Evolutionary conservation across 2,888 invertebrate genomes (phyloP).

Genomic region (Lasioglossum vierecki): DNA sequence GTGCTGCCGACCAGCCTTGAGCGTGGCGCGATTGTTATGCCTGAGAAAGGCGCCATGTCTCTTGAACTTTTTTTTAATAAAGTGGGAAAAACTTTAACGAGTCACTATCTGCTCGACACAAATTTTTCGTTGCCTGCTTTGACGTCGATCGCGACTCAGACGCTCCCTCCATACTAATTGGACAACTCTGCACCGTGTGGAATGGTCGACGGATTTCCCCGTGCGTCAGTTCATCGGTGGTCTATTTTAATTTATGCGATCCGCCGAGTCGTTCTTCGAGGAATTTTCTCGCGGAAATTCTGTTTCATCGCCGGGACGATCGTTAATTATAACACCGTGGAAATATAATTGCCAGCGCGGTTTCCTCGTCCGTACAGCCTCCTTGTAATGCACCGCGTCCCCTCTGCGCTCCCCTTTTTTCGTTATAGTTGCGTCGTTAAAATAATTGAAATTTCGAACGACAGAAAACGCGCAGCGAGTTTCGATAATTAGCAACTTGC

Average conservation of each 20-base stretch:
- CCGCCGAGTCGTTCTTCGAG: slow-evolving; percentile 24
- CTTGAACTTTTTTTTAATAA: not conserved
- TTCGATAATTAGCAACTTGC: slow-evolving; percentile 20
- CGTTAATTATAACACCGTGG: slow-evolving; percentile 42
- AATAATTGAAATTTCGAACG: slow-evolving; percentile 27
- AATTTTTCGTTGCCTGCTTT: not conserved
- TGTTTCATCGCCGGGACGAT: slow-evolving; percentile 30
- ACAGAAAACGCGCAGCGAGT: not conserved
- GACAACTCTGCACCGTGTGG: slow-evolving; percentile 21
- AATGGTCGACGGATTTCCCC: not conserved
- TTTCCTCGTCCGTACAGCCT: not conserved
- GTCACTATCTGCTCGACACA: not conserved
- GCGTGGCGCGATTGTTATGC: not conserved
- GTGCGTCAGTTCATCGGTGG: not conserved
- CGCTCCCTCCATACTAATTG: slow-evolving; percentile 19
- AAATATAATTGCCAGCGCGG: slow-evolving; percentile 37
- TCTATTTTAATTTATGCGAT: slow-evolving; percentile 43
- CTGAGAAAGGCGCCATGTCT: not conserved
- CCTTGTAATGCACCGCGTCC: not conserved
- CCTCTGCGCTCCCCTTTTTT: not conserved
- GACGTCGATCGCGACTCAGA: not conserved
- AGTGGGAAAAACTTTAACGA: not conserved
- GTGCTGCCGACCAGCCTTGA: not conserved
- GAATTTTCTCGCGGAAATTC: slow-evolving; percentile 38
- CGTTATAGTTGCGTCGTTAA: slow-evolving; percentile 21